Evolutionary conservation across 2,113 vertebrate genomes (phyloP).

Genomic region (Asarcornis scutulata): DNA sequence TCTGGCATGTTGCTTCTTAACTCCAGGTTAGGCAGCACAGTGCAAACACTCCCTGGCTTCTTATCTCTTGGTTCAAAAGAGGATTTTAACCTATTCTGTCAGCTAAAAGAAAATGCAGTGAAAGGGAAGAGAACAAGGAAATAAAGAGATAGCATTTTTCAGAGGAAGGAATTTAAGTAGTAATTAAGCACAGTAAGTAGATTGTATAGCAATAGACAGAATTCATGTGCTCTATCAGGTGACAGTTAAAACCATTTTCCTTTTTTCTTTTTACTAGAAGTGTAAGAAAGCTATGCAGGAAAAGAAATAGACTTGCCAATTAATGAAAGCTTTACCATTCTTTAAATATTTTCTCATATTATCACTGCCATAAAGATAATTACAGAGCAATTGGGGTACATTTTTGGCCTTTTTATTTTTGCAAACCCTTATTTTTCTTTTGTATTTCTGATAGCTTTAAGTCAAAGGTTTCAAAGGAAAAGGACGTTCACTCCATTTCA

Average conservation of each 20-base stretch:
- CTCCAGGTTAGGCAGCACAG: background rate
- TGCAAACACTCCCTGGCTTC: background rate
- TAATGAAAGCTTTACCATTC: background rate
- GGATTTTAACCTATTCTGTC: background rate
- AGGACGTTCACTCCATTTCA: background rate
- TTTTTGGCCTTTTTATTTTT: constrained; percentile 6
- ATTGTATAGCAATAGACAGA: background rate
- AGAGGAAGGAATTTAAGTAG: background rate
- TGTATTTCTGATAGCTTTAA: background rate
- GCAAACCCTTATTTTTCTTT: background rate
- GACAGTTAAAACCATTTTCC: background rate
- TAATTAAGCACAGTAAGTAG: background rate
- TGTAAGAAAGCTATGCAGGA: background rate
- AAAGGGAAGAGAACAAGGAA: background rate
- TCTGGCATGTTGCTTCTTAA: background rate
- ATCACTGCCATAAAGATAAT: background rate
- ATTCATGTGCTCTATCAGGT: background rate
- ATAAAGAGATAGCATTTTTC: background rate
- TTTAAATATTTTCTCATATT: background rate
- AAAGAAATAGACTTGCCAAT: background rate
- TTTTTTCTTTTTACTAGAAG: background rate
- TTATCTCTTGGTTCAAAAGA: background rate
- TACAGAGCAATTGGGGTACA: background rate
- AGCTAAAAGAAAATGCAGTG: background rate
- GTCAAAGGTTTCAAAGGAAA: background rate